Conservation (phyloP, 2,888 invertebrate species). For the Candidula unifasciata region DNA sequence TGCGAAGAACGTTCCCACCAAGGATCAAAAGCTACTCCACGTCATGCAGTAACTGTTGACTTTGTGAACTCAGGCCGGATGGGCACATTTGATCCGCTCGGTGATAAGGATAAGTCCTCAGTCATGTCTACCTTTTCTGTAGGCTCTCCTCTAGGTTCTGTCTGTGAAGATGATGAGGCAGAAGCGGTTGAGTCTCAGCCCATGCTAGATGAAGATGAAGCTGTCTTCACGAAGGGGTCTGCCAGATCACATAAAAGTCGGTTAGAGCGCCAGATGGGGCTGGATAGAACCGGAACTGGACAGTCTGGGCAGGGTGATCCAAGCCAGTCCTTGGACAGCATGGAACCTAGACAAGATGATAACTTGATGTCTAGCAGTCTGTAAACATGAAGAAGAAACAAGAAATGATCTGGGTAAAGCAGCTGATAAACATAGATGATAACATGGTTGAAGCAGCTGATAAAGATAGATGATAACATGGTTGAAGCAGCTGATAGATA, state of each 20-base stretch:
- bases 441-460: too few relatives aligned
- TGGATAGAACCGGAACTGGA: slow-evolving; percentile 20
- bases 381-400: neutral
- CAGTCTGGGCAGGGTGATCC: too few relatives aligned
- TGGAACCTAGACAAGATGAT: neutral
- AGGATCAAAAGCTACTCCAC: slow-evolving; percentile 5
- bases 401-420: too few relatives aligned
- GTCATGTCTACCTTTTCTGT: neutral
- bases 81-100: neutral
- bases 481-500: too few relatives aligned
- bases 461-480: too few relatives aligned
- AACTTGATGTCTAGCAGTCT: neutral
- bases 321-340: neutral
- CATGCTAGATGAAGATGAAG: slow-evolving; percentile 16
- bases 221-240: neutral
- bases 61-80: slow-evolving; percentile 16
- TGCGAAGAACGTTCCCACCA: slow-evolving; percentile 25
- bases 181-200: slow-evolving; percentile 21
- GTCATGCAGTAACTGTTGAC: slow-evolving; percentile 50
- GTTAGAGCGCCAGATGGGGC: slow-evolving; percentile 42
- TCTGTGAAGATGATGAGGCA: slow-evolving; percentile 51
- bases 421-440: too few relatives aligned
- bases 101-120: neutral
- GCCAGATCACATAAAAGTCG: slow-evolving; percentile 16
- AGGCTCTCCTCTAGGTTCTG: slow-evolving; percentile 32